Percentiles rank a stretch among this genome's conserved stretches.
Conservation (phyloP, 2,797 vertebrate species). For the Ctenopoma multispine region DNA sequence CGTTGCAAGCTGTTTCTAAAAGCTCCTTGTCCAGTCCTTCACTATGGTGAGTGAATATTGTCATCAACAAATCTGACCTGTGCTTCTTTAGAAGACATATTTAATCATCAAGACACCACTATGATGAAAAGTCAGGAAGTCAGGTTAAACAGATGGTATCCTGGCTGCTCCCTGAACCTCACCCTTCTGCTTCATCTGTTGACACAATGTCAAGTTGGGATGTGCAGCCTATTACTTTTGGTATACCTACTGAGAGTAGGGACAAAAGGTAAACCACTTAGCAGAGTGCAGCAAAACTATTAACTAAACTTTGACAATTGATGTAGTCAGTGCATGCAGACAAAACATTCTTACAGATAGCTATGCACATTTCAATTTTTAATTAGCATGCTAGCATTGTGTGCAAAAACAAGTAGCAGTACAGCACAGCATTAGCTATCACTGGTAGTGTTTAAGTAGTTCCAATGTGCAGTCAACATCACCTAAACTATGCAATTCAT, state of each 20-base stretch:
- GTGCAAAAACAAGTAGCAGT: too few relatives aligned
- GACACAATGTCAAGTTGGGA: background rate
- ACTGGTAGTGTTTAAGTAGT: too few relatives aligned
- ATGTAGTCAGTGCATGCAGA: too few relatives aligned
- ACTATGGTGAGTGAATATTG: background rate
- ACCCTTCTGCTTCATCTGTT: background rate
- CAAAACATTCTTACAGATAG: too few relatives aligned
- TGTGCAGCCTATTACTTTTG: background rate
- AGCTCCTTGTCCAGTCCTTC: background rate
- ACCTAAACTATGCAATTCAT: background rate
- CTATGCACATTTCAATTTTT: too few relatives aligned
- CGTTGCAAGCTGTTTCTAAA: background rate
- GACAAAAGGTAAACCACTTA: background rate
- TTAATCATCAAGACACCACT: background rate
- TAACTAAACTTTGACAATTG: too few relatives aligned
- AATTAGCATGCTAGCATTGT: too few relatives aligned
- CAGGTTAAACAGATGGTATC: constrained; percentile 16
- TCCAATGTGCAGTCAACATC: background rate
- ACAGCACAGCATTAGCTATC: too few relatives aligned
- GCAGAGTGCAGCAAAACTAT: too few relatives aligned
- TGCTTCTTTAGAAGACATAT: background rate
- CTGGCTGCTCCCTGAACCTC: background rate
- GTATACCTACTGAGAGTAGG: background rate
- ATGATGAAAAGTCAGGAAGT: constrained; percentile 2
- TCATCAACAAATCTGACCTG: background rate